Percentiles rank a stretch among this genome's conserved stretches.
These are phyloP conservation scores for Battus philenor DNA, from an alignment of 1,140 invertebrate species.

Conservation along the genomic window DNA sequence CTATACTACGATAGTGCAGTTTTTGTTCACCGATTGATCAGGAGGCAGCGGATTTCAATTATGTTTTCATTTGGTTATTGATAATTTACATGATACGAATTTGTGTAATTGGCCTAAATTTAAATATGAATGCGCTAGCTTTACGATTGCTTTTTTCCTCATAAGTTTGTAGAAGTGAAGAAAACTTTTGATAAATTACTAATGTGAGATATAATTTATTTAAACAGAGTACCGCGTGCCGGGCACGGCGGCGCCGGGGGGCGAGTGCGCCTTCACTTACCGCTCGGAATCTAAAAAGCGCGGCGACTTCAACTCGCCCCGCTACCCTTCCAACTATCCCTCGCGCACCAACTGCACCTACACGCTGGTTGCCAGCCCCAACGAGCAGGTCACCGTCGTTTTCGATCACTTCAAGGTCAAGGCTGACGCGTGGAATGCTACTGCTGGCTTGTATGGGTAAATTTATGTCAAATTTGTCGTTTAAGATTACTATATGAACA, in stretches of 20 bases:
- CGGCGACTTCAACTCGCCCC: constrained; percentile 96
- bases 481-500: background rate
- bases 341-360: constrained; percentile 95
- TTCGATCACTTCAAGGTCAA: constrained; percentile 95
- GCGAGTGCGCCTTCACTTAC: constrained; percentile 94
- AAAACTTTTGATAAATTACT: too few relatives aligned
- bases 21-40: too few relatives aligned
- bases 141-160: too few relatives aligned
- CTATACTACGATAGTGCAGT: too few relatives aligned
- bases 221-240: constrained; percentile 92
- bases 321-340: constrained; percentile 97
- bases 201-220: too few relatives aligned
- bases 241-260: constrained; percentile 93
- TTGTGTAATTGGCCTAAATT: too few relatives aligned
- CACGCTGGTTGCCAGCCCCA: constrained; percentile 87
- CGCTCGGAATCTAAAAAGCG: constrained; percentile 88
- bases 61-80: too few relatives aligned
- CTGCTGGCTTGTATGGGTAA: constrained; percentile 79
- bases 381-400: constrained; percentile 93
- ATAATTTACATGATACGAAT: too few relatives aligned
- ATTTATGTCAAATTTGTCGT: constrained; percentile 16
- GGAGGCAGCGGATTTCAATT: too few relatives aligned
- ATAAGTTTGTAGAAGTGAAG: too few relatives aligned
- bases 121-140: too few relatives aligned
- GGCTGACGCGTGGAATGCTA: constrained; percentile 74